Evolutionary conservation across 1,140 invertebrate species (phyloP).

Genomic region (Pseudomyrmex sp.): DNA sequence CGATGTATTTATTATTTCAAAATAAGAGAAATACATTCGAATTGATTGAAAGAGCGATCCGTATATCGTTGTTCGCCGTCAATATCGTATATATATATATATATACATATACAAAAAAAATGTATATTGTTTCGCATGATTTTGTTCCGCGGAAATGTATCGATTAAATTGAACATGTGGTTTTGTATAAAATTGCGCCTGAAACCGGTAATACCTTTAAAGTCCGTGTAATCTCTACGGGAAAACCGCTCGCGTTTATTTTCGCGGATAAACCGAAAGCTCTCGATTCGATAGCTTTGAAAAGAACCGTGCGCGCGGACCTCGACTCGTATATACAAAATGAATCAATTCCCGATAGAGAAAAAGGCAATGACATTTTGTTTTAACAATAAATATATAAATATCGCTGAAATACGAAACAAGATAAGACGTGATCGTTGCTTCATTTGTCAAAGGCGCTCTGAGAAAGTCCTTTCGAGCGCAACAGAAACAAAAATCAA

Average conservation of each 20-base stretch:
- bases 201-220: slow-evolving; percentile 55
- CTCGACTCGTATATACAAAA: not conserved
- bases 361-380: slow-evolving; percentile 32
- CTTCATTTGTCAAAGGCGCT: too few species aligned
- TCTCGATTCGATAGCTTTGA: slow-evolving; percentile 34
- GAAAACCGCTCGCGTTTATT: slow-evolving; percentile 45
- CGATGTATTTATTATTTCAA: not conserved
- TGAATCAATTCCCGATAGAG: slow-evolving; percentile 35
- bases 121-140: not conserved
- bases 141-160: slow-evolving; percentile 27
- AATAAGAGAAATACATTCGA: not conserved
- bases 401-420: slow-evolving; percentile 9
- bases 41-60: not conserved
- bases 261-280: slow-evolving; percentile 36
- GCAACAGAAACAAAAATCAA: too few species aligned
- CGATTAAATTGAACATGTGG: slow-evolving; percentile 36
- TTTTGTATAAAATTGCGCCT: slow-evolving; percentile 43
- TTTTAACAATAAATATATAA: slow-evolving; percentile 48
- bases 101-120: not conserved
- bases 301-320: slow-evolving; percentile 16
- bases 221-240: slow-evolving; percentile 50
- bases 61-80: not conserved
- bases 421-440: too few species aligned
- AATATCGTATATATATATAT: not conserved
- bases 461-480: too few species aligned